Percentiles rank a stretch among this genome's conserved stretches.
phyloP scores from a whole-genome alignment of 2,113 vertebrate genomes.

The Tachuris rubrigastra region DNA sequence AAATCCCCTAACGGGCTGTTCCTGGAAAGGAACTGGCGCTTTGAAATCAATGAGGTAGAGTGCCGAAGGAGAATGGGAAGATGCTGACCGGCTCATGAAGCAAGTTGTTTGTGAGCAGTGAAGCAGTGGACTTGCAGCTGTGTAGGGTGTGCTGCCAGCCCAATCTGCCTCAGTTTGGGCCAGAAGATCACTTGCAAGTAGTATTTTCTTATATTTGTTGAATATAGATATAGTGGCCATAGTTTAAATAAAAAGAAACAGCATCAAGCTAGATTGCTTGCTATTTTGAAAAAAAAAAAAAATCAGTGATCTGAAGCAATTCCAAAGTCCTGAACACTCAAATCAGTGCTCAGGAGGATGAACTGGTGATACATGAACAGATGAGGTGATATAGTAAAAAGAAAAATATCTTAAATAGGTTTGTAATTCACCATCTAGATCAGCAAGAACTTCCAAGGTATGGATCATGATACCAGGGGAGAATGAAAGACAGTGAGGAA shows the following conservation, averaged over 20 bases:
- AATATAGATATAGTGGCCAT: rapidly evolving
- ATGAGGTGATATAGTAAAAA: neutral
- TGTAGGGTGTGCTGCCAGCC: neutral
- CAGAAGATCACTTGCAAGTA: neutral
- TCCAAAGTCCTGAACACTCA: neutral
- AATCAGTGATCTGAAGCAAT: neutral
- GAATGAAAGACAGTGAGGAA: no score
- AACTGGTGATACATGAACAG: neutral
- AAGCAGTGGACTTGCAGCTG: neutral
- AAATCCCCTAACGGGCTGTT: neutral
- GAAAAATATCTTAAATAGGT: neutral
- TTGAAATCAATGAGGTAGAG: neutral
- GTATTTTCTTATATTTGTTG: neutral
- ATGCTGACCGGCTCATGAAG: neutral
- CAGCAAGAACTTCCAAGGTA: neutral
- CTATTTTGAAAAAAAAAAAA: neutral
- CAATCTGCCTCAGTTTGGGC: neutral
- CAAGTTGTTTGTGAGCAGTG: neutral
- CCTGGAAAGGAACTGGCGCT: neutral
- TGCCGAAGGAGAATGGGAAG: rapidly evolving
- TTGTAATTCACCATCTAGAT: neutral
- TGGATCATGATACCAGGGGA: neutral
- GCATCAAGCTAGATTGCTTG: neutral
- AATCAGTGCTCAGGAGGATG: neutral
- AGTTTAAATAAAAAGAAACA: neutral